These are phyloP conservation scores for Pipistrellus pipistrellus DNA, from an alignment of 2,797 vertebrate genomes.

Conservation along the genomic window DNA sequence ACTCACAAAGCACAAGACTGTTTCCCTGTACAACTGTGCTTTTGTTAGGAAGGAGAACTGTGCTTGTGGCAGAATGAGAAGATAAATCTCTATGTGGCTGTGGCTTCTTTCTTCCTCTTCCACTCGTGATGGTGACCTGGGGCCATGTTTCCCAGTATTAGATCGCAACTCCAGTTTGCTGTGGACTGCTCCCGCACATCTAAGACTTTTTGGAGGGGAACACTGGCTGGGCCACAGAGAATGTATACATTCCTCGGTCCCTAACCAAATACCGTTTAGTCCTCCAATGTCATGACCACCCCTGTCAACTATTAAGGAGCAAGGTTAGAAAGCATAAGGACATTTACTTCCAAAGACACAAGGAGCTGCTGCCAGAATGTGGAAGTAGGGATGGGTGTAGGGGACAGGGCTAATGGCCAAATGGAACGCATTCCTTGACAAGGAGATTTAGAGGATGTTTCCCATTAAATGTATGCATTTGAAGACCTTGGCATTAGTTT, in stretches of 20 bases:
- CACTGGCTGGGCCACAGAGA: background rate
- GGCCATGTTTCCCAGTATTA: background rate
- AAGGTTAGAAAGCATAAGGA: background rate
- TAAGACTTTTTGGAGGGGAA: background rate
- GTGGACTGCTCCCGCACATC: too few species aligned
- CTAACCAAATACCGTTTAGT: background rate
- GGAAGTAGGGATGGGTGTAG: background rate
- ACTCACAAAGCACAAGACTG: background rate
- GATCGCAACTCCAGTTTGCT: background rate
- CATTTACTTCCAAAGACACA: background rate
- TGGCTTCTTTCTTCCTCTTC: background rate
- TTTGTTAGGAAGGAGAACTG: background rate
- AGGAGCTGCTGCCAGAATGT: background rate
- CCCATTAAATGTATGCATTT: background rate
- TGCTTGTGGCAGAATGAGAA: background rate
- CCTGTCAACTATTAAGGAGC: background rate
- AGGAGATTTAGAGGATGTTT: background rate
- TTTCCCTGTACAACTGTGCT: background rate
- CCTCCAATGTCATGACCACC: background rate
- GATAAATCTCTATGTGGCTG: background rate
- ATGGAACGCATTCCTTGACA: background rate
- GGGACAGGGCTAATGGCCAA: accelerated
- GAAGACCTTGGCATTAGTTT: background rate
- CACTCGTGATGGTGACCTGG: background rate
- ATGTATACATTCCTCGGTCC: background rate